Conservation (phyloP, 2,888 invertebrate species). For the Scaptomyza reducta region DNA sequence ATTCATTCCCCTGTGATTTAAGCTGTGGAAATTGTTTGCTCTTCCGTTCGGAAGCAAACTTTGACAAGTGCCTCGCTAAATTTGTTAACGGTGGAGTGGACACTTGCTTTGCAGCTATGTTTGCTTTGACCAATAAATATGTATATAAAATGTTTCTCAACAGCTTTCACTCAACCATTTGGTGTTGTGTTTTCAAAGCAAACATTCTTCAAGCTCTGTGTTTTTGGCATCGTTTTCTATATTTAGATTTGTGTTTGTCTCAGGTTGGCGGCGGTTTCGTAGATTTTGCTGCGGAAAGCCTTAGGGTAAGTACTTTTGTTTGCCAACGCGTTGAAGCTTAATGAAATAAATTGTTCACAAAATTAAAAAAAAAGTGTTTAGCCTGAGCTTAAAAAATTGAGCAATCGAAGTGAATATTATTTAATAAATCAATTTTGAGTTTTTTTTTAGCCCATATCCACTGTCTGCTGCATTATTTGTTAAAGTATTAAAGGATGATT, state of each 20-base stretch:
- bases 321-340: constrained; percentile 3
- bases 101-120: constrained; percentile 23
- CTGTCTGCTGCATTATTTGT: neutral
- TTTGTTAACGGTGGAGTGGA: constrained; percentile 5
- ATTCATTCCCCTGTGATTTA: constrained; percentile 23
- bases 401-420: neutral
- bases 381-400: neutral
- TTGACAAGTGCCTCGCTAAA: constrained; percentile 20
- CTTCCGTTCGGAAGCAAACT: neutral
- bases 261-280: neutral
- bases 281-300: neutral
- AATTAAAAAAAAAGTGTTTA: constrained; percentile 7
- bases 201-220: neutral
- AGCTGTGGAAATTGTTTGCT: constrained; percentile 21
- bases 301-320: constrained; percentile 10
- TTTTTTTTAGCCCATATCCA: neutral
- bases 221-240: constrained; percentile 1
- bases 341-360: constrained; percentile 11
- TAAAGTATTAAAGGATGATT: neutral
- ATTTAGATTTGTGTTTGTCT: constrained; percentile 1
- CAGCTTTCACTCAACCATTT: constrained; percentile 6
- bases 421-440: neutral
- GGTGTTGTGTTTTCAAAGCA: neutral
- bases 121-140: constrained; percentile 13
- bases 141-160: constrained; percentile 14